phyloP scores from a whole-genome alignment of 1,140 invertebrate species.

The Daktulosphaira vitifoliae region DNA sequence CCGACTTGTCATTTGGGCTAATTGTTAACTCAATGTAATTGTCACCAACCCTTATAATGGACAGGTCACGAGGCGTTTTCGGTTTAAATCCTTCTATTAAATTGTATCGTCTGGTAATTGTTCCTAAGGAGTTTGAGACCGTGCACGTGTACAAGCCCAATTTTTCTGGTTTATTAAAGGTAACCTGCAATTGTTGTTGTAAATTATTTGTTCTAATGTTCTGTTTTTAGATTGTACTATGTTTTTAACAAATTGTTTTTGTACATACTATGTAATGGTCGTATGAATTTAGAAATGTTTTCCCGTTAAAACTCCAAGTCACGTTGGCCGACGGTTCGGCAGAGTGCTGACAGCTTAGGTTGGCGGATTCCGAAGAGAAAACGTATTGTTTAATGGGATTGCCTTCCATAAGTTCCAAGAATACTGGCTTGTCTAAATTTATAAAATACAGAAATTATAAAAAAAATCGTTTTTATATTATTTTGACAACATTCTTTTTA shows the following conservation, averaged over 20 bases:
- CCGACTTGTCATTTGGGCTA: neutral
- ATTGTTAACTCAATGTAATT: slow-evolving; percentile 15
- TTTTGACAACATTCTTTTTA: too few relatives aligned
- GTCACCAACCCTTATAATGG: neutral
- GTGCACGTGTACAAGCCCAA: slow-evolving; percentile 19
- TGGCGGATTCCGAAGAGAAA: neutral
- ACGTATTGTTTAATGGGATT: slow-evolving; percentile 6
- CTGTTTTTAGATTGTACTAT: too few relatives aligned
- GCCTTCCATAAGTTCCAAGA: neutral
- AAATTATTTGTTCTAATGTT: too few relatives aligned
- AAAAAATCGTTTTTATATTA: too few relatives aligned
- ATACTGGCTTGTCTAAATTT: slow-evolving; percentile 21
- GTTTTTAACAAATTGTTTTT: neutral
- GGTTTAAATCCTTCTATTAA: slow-evolving; percentile 18
- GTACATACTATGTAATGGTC: slow-evolving; percentile 20
- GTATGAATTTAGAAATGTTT: neutral
- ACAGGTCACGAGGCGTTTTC: neutral
- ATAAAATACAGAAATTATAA: too few relatives aligned
- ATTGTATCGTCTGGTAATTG: slow-evolving; percentile 6
- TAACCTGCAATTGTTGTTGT: neutral
- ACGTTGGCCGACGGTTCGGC: slow-evolving; percentile 1
- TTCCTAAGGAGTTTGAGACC: neutral
- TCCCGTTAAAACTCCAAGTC: slow-evolving; percentile 3
- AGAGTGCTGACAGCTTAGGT: slow-evolving; percentile 9
- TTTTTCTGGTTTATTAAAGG: slow-evolving; percentile 13